These are phyloP conservation scores for Mus pahari DNA, from an alignment of 2,113 vertebrate species.

Conservation along the genomic window DNA sequence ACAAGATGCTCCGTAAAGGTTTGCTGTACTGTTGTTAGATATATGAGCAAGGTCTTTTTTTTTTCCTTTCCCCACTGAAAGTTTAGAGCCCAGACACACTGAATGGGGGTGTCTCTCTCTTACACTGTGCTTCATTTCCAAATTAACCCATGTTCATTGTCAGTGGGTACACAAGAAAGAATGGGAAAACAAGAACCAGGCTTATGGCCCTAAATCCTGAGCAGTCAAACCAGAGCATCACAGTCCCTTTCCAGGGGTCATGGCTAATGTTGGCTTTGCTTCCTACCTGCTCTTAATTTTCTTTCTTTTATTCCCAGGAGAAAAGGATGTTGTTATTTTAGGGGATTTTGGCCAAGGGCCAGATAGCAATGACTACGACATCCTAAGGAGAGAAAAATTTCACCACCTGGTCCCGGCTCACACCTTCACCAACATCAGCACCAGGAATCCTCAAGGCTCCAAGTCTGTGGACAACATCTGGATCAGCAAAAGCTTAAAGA, in stretches of 20 bases:
- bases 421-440: slow-evolving; percentile 97
- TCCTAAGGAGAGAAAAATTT: slow-evolving; percentile 94
- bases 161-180: not conserved
- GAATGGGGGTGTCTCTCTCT: not conserved
- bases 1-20: too few relatives aligned
- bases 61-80: not conserved
- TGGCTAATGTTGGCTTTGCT: too few relatives aligned
- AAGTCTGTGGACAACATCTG: slow-evolving; percentile 96
- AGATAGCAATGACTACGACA: slow-evolving; percentile 90
- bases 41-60: not conserved
- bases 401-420: slow-evolving; percentile 89
- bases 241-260: fast-evolving
- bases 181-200: not conserved
- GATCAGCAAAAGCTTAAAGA: slow-evolving; percentile 93
- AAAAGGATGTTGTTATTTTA: slow-evolving; percentile 93
- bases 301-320: slow-evolving; percentile 85
- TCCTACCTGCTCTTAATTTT: not conserved
- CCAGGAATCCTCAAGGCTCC: slow-evolving; percentile 93
- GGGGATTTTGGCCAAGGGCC: slow-evolving; percentile 93
- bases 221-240: fast-evolving
- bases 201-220: not conserved
- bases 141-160: not conserved
- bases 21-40: not conserved
- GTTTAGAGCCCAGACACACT: not conserved
- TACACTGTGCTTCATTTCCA: not conserved